Evolutionary conservation across 1,140 invertebrate genomes (phyloP), one percentile per base, ranked within the genome.

Genomic region (Drosophila baimaii): DNA sequence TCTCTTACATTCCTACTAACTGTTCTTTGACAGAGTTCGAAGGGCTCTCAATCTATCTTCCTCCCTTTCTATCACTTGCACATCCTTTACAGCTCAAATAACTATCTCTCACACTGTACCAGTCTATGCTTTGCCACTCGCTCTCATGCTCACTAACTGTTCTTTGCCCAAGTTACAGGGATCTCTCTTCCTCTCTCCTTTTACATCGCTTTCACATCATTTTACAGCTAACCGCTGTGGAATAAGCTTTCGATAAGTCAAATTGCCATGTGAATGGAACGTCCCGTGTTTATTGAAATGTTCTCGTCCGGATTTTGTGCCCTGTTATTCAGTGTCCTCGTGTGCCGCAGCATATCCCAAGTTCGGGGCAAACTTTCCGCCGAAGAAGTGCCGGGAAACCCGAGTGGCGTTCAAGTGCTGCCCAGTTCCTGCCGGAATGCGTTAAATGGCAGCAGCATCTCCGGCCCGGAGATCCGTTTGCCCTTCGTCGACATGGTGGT

Each of bases 401-500:
- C 51, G 15, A 21, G 15, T 8, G n/a, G 21, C 1, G 33, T 57
- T 0, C 41, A 63, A 2, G 37, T 88, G n/a, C 13, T 83, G 27
- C 63, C 79, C n/a, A 79, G 83, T 44, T 62, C 70, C 5, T 86
- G 82, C 27, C 49, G 71, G 19, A 55, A 61, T 46, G 54, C 49
- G 3, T 23, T 35, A 5, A 81, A 85, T 46, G 82, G 82, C 31
- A 86, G 31, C 35, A 64, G 31, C 39, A 64, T 29, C 10, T 10
- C 56, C 2, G 69, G 78, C 10, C 65, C 82, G 12, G 85, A 89
- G 44, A 84, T 91, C n/a, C 71, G 44, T 17, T 25, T 90, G 31
- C 90, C 90, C 9, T 91, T 91, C 37, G 77, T 91, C 79, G 90
- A 91, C 61, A 79, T 91, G 66, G 62, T 79, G 35, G 17, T 91